A percentile compares a stretch with the other conserved stretches of the same genome.
These are phyloP conservation scores for Drosophila simulans DNA, from an alignment of 1,140 invertebrate species.

Conservation along the genomic window DNA sequence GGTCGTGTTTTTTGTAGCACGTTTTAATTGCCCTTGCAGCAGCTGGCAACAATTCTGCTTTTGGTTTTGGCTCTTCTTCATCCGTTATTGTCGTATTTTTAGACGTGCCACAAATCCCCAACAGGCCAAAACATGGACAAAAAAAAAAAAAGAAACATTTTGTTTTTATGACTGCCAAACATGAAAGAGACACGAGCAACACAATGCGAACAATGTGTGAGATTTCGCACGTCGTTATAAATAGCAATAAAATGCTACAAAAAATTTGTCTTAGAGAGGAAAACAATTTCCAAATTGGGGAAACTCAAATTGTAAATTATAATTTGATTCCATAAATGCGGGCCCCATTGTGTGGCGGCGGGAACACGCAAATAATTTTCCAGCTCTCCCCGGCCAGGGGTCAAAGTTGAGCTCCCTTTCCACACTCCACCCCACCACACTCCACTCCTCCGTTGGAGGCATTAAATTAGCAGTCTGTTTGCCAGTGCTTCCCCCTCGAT, in stretches of 20 bases:
- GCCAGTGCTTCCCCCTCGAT: neutral
- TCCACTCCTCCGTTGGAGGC: slow-evolving; percentile 1
- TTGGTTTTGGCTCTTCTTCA: slow-evolving; percentile 35
- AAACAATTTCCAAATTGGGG: slow-evolving; percentile 58
- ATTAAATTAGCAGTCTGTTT: slow-evolving; percentile 57
- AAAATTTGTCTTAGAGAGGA: slow-evolving; percentile 9
- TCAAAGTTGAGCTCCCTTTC: slow-evolving; percentile 45
- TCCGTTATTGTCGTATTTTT: slow-evolving; percentile 61
- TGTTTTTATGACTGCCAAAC: slow-evolving; percentile 70
- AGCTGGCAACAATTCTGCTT: slow-evolving; percentile 58
- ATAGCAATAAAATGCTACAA: slow-evolving; percentile 63
- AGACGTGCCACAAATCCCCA: slow-evolving; percentile 70
- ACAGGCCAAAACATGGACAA: slow-evolving; percentile 42
- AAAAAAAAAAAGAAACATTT: slow-evolving; percentile 49
- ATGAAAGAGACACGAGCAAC: slow-evolving; percentile 50
- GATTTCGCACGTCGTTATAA: slow-evolving; percentile 78
- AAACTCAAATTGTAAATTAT: slow-evolving; percentile 54
- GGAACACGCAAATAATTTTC: slow-evolving; percentile 54
- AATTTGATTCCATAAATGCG: slow-evolving; percentile 60
- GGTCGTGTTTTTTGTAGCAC: slow-evolving; percentile 43
- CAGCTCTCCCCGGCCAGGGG: slow-evolving; percentile 9
- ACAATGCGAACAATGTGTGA: slow-evolving; percentile 65
- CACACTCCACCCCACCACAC: neutral
- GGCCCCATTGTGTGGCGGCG: slow-evolving; percentile 44
- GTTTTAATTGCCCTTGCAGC: slow-evolving; percentile 73